Base-by-base conservation (phyloP, 2,797 vertebrate species). In the Spinus olivaceus region DNA sequence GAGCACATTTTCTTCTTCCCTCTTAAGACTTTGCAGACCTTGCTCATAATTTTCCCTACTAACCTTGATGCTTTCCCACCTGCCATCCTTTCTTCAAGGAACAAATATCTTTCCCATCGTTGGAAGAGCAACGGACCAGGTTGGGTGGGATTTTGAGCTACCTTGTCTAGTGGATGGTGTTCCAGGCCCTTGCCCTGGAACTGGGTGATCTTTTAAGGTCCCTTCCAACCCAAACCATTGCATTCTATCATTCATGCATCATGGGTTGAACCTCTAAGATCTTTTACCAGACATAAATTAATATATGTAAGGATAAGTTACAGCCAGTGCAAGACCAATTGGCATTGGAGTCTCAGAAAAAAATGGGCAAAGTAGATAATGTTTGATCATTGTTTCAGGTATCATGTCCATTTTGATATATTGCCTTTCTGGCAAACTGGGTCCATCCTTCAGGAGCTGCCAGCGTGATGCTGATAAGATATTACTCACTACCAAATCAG, bases 401-500 rank as follows among this genome's bases (percentile, higher is more conserved):
- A 82, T 60, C 44, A 80, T 25, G 3, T 65, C 66, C 53, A 37
- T 61, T 94, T 91, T 79, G 79, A 70, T 79, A 24, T 28, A 73
- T 49, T 57, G 59, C 21, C 69, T 74, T 91, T 73, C 64, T 85
- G 66, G 82, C 63, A 93, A 93, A 81, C n/a, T 1, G 2, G 19
- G 28, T 63, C 32, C n/a, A 47, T 94, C 84, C 53, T 88, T 81
- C 56, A 86, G 69, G 47, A 78, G 32, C 69, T 74, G 74, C 81
- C 64, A 92, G 25, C 25, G 23, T 9, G 46, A 91, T 82, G 70
- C 22, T 73, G 61, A 66, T 91, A 88, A 89, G 80, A 54, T 70
- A 67, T 25, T 70, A n/a, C 24, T 79, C 33, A 80, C 53, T 57
- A 19, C 25, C 85, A 88, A 93, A 90, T 67, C 44, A 37, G 30